Percentiles rank a stretch among this genome's conserved stretches.
Conservation (phyloP, 2,888 invertebrate genomes). For the Colostygia pectinataria region DNA sequence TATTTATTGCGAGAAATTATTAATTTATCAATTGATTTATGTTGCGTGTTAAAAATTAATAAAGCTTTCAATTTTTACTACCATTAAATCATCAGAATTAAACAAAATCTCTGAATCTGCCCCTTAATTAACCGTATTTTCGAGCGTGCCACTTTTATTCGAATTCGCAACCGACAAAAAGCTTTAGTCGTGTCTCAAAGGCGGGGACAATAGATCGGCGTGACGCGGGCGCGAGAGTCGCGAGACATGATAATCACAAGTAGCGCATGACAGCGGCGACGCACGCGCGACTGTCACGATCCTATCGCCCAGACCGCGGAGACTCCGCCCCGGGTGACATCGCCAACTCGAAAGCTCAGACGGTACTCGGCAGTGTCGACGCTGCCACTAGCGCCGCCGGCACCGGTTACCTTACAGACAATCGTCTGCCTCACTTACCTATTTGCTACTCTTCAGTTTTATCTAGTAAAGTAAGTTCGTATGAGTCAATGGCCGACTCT, state of each 20-base stretch:
- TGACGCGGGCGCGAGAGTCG: constrained; percentile 65
- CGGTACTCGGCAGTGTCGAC: constrained; percentile 2
- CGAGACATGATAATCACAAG: constrained; percentile 74
- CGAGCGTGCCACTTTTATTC: constrained; percentile 37
- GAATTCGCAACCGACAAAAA: constrained; percentile 46
- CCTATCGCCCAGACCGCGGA: constrained; percentile 30
- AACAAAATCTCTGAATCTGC: no score
- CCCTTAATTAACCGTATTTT: constrained; percentile 53
- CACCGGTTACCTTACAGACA: constrained; percentile 13
- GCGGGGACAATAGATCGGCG: constrained; percentile 46
- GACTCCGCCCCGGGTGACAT: constrained; percentile 55
- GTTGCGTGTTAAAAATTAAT: no score
- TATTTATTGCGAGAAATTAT: no score
- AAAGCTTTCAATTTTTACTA: no score
- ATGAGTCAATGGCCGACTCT: no score
- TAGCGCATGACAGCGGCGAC: constrained; percentile 71
- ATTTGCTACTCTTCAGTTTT: constrained; percentile 11
- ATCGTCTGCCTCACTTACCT: constrained; percentile 14
- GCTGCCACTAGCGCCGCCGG: constrained; percentile 13
- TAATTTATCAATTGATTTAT: no score
- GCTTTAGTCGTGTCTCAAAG: constrained; percentile 35
- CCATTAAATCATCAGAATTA: no score
- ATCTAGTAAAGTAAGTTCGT: no score
- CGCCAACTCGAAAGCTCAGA: constrained; percentile 42
- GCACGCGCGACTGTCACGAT: constrained; percentile 76